A percentile compares a stretch with the other conserved stretches of the same genome.
phyloP scores from a whole-genome alignment of 2,888 invertebrate species.

The Anagyrus pseudococci region DNA sequence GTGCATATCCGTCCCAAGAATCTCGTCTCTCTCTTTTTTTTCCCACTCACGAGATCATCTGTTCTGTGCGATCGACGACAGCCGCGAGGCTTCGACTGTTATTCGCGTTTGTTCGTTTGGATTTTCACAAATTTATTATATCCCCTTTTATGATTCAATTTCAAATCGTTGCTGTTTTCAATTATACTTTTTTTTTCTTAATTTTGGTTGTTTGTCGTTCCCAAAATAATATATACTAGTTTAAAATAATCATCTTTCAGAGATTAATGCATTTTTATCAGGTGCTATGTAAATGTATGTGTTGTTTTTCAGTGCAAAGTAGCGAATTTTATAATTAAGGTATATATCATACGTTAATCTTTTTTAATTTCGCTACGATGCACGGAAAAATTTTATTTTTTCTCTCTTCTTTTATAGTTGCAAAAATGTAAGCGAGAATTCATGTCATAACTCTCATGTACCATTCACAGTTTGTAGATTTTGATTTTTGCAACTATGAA shows the following conservation, averaged over 20 bases:
- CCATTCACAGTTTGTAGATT: conserved; percentile 25
- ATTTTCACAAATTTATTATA: background rate
- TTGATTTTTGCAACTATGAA: conserved; percentile 23
- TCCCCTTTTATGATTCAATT: conserved; percentile 16
- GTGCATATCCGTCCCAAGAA: conserved; percentile 7
- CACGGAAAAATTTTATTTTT: conserved; percentile 11
- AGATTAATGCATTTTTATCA: background rate
- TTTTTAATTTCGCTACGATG: conserved; percentile 10
- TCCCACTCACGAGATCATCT: conserved; percentile 22
- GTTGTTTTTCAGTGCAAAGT: conserved; percentile 10
- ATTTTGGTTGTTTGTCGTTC: background rate
- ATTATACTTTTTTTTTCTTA: conserved; percentile 1
- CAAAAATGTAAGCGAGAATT: conserved; percentile 9
- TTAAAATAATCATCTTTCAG: too few species aligned
- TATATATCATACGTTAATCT: conserved; percentile 23
- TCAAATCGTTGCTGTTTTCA: too few species aligned
- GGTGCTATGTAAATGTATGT: conserved; percentile 12
- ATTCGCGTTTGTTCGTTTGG: conserved; percentile 1
- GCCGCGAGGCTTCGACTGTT: conserved; percentile 3
- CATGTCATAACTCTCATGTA: conserved; percentile 17
- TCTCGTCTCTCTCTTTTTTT: conserved; percentile 14
- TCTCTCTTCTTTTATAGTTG: conserved; percentile 21
- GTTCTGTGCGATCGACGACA: conserved; percentile 28
- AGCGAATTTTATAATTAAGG: background rate
- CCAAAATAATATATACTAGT: too few species aligned